Evolutionary conservation across 1,140 invertebrate genomes (phyloP).

Genomic region (Grapholita molesta): DNA sequence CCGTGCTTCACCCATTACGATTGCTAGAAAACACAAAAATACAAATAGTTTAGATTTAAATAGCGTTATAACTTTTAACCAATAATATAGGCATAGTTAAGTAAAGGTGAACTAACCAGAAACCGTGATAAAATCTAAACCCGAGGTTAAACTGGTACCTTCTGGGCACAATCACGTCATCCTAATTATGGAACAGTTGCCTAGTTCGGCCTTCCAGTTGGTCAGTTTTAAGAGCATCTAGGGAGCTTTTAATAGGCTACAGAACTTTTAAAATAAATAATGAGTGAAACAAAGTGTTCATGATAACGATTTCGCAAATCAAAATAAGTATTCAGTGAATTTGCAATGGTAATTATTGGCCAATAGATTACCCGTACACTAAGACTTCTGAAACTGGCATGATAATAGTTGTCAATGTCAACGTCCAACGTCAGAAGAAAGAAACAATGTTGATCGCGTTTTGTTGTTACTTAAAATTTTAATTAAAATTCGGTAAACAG

Average conservation of each 20-base stretch:
- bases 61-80: not conserved
- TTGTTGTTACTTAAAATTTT: not conserved
- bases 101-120: not conserved
- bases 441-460: not conserved
- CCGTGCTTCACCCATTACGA: constrained; percentile 56
- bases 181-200: constrained; percentile 1
- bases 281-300: not conserved
- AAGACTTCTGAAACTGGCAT: not conserved
- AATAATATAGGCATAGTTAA: not conserved
- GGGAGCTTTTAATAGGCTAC: not conserved
- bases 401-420: not conserved
- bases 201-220: not conserved
- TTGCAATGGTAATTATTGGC: not conserved
- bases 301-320: not conserved
- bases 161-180: not conserved
- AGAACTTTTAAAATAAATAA: not conserved
- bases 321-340: not conserved
- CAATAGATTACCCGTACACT: not conserved
- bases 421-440: not conserved
- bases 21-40: constrained; percentile 36
- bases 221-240: not conserved
- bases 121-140: not conserved
- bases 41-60: not conserved
- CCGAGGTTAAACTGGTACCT: not conserved
- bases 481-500: too few relatives aligned